Percentiles rank a stretch among this genome's conserved stretches.
phyloP scores from a whole-genome alignment of 2,113 vertebrate species.

The Felis chaus region DNA sequence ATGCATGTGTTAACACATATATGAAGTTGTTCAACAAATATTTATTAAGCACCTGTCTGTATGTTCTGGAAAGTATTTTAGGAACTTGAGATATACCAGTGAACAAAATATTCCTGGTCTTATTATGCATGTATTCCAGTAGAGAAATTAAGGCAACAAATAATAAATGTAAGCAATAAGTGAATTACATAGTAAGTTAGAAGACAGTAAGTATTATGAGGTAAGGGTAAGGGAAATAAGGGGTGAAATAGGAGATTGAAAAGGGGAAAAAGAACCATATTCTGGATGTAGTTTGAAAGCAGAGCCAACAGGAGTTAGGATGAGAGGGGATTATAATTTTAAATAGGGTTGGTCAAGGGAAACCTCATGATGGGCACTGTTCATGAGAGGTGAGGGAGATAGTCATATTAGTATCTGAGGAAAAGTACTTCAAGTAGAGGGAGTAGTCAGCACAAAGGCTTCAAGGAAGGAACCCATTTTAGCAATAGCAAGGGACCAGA shows the following conservation, averaged over 20 bases:
- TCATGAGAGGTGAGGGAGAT: not conserved
- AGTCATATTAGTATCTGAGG: not conserved
- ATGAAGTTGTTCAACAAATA: not conserved
- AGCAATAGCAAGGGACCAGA: not conserved
- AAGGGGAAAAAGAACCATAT: not conserved
- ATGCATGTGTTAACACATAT: not conserved
- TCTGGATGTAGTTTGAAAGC: not conserved
- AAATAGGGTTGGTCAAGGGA: not conserved
- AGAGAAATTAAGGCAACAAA: not conserved
- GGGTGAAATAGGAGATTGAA: not conserved
- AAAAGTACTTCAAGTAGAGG: not conserved
- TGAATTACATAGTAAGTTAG: not conserved
- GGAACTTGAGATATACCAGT: not conserved
- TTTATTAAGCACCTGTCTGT: not conserved
- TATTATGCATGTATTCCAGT: not conserved
- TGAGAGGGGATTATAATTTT: not conserved
- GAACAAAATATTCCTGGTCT: not conserved
- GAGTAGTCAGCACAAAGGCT: not conserved
- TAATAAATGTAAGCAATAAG: not conserved
- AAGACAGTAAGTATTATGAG: not conserved
- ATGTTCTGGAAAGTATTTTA: not conserved
- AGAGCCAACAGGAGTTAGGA: not conserved
- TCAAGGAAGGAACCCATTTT: not conserved
- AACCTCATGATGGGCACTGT: not conserved
- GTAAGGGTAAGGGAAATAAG: not conserved